Conservation (phyloP, 2,888 invertebrate species). For the Pherbina coryleti region DNA sequence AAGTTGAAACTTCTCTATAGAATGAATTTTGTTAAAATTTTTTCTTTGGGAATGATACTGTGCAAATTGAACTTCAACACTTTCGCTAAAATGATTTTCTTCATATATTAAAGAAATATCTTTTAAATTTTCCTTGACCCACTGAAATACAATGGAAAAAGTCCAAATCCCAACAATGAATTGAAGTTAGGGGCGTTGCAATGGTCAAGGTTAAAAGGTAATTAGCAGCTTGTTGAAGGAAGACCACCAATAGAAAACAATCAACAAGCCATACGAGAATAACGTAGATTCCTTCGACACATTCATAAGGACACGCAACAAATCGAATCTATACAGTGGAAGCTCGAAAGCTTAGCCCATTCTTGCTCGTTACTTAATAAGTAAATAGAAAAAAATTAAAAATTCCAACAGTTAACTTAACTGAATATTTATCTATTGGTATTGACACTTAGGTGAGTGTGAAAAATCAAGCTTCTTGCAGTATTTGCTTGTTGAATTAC, state of each 20-base stretch:
- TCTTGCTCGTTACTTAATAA: neutral
- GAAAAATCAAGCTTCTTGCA: neutral
- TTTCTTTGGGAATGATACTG: too few relatives aligned
- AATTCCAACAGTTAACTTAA: conserved; percentile 11
- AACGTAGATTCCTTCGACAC: neutral
- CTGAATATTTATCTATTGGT: neutral
- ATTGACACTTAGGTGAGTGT: neutral
- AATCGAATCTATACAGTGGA: neutral
- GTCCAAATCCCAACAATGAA: neutral
- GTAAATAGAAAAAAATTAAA: neutral
- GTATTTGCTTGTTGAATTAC: neutral
- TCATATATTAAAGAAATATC: too few relatives aligned
- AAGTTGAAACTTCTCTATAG: too few relatives aligned
- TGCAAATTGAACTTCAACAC: too few relatives aligned
- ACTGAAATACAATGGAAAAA: neutral
- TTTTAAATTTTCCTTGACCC: neutral
- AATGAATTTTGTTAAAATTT: too few relatives aligned
- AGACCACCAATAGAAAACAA: neutral
- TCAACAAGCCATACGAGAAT: neutral
- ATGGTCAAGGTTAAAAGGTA: conserved; percentile 17
- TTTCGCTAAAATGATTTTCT: too few relatives aligned
- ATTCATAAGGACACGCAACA: neutral
- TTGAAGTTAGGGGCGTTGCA: neutral
- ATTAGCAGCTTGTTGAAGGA: neutral
- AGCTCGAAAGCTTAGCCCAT: conserved; percentile 12